Base-by-base conservation (phyloP, 1,140 invertebrate species). In the Paralvinella palmiformis region DNA sequence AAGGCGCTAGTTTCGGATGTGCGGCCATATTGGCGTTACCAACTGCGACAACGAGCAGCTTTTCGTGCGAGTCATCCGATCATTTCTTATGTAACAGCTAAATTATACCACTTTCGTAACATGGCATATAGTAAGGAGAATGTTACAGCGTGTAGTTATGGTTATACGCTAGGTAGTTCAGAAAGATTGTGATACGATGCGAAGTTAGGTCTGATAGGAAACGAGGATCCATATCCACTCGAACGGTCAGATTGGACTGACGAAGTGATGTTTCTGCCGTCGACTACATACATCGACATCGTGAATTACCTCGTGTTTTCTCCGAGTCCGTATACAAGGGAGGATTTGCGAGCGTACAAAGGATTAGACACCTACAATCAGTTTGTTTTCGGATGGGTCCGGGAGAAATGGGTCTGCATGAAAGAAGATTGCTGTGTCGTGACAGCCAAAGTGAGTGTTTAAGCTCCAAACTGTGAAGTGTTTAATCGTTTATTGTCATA, bases 341-440 rank as follows among this genome's bases (percentile, higher is more conserved):
- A 66, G 22, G 63, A 66, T 22, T 24, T 70, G 3, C 66, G 64
- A 59, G 31, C 27, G 20, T 70, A 66, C 33, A 70, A 68, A 32
- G 31, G 53, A 7, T 50, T 70, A 35, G 64, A 66, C 15, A 62
- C 69, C 6, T 70, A 70, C 57, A 68, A 70, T 35, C 59, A 70
- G 31, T 70, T 66, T 60, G 66, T 68, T 3, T 64, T 59, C 56
- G 68, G 70, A 48, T 71, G 62, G 61, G 70, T 69, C 32, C 31
- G 59, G 22, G 69, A 68, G 4, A 33, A 13, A 22, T 17, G 27
- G 59, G 20, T 61, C 20, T 32, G 17, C 37, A 22, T 44, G 37
- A 44, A 44, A 44, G 37, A 44, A 44, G 37, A 44, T n/a, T n/a
- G n/a, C n/a, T n/a, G n/a, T n/a, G n/a, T n/a, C n/a, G n/a, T n/a